A percentile compares a stretch with the other conserved stretches of the same genome.
Evolutionary conservation across 1,140 invertebrate species (phyloP).

Genomic region (Panagrolaimus sp.): DNA sequence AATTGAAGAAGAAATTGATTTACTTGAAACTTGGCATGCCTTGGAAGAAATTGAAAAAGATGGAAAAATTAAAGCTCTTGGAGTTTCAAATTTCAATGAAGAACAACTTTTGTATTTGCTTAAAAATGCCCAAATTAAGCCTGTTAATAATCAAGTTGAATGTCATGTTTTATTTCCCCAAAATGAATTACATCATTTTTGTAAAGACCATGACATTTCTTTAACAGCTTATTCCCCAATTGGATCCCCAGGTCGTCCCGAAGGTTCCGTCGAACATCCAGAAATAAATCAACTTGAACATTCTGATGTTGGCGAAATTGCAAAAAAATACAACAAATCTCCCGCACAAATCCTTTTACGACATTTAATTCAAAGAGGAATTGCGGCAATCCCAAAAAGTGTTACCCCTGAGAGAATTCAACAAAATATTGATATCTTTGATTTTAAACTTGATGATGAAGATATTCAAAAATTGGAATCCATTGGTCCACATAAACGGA

Average conservation of each 20-base stretch:
- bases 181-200: slow-evolving; percentile 33
- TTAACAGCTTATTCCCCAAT: slow-evolving; percentile 59
- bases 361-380: slow-evolving; percentile 43
- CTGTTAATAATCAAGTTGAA: slow-evolving; percentile 39
- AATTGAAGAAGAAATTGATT: not conserved
- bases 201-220: slow-evolving; percentile 49
- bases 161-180: slow-evolving; percentile 32
- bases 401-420: slow-evolving; percentile 56
- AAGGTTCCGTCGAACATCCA: slow-evolving; percentile 35
- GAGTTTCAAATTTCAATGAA: slow-evolving; percentile 61
- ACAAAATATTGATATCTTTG: slow-evolving; percentile 52
- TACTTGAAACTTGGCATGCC: slow-evolving; percentile 35
- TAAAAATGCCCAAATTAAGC: slow-evolving; percentile 37
- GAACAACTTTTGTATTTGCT: slow-evolving; percentile 51
- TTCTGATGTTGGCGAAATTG: slow-evolving; percentile 64
- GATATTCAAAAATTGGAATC: not conserved
- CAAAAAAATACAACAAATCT: slow-evolving; percentile 64
- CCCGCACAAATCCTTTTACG: slow-evolving; percentile 65
- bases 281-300: slow-evolving; percentile 62
- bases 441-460: slow-evolving; percentile 21
- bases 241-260: slow-evolving; percentile 54
- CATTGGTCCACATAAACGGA: not conserved
- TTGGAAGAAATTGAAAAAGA: slow-evolving; percentile 59
- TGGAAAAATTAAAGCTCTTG: slow-evolving; percentile 60
- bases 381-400: slow-evolving; percentile 61